Evolutionary conservation across 2,797 vertebrate species (phyloP).

Genomic region (Parauchenoglanis ngamensis): DNA sequence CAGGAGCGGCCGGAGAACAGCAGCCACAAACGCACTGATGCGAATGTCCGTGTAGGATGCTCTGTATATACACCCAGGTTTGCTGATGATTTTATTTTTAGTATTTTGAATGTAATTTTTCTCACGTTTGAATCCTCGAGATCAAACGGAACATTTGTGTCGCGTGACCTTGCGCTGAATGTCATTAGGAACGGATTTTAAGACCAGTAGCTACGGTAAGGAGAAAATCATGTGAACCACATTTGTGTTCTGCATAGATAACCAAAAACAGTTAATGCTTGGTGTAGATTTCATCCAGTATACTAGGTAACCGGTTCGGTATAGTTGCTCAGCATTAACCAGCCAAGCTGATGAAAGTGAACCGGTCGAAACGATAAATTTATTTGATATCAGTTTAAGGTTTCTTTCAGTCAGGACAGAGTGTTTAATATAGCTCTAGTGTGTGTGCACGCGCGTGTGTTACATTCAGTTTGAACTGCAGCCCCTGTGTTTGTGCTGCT

Average conservation of each 20-base stretch:
- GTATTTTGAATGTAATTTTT: constrained; percentile 16
- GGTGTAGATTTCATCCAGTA: background rate
- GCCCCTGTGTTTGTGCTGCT: background rate
- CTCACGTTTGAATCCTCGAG: background rate
- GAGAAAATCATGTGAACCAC: background rate
- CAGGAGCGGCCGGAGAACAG: constrained; percentile 48
- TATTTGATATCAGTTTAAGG: background rate
- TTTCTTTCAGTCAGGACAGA: background rate
- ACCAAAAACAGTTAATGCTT: no score
- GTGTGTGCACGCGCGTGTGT: background rate
- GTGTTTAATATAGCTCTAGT: background rate
- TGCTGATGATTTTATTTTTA: constrained; percentile 1
- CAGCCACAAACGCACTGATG: constrained; percentile 44
- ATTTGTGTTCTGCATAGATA: background rate
- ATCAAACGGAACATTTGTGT: constrained; percentile 27
- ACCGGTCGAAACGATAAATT: background rate
- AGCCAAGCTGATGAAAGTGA: background rate
- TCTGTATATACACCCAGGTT: constrained; percentile 31
- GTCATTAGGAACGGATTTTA: constrained; percentile 65
- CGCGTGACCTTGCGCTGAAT: constrained; percentile 73
- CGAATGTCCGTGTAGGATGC: constrained; percentile 46
- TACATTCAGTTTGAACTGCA: background rate
- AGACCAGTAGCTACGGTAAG: constrained; percentile 71
- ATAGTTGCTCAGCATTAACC: background rate
- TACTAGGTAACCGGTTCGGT: background rate